Base-by-base conservation (phyloP, 2,888 invertebrate genomes). In the Ichneumoninae sp. region DNA sequence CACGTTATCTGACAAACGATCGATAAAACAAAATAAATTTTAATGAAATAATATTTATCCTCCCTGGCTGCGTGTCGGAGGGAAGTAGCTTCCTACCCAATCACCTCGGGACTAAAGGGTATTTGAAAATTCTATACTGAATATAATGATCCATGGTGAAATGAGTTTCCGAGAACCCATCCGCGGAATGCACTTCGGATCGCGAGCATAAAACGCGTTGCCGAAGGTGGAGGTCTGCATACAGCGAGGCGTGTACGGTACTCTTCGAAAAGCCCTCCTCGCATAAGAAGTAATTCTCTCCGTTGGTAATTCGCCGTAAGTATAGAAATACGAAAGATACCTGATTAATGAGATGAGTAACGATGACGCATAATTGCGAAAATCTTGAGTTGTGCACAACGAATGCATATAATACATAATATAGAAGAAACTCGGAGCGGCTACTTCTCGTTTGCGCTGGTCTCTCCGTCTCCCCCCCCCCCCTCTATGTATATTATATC, bases 281-380 rank as follows among this genome's bases (percentile, higher is more conserved):
- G 50, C 62, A 19, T 16, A 65, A 50, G 19, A 65, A 74, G 62
- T 50, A 65, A 62, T 74, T 50, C 62, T 26, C 26, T 16, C 13
- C 13, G 33, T 33, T 30, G 30, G 33, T n/a, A 62, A 62, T 62
- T 62, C 74, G 60, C 60, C 44, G 26, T 47, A 19, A 50, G 50
- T 65, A 65, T 66, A 36, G 62, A 75, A 62, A 75, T 65, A 74
- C 33, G 72, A 80, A 69, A 69, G 80, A 57, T 47, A 74, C 50
- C 66, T 80, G 75, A 86, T 88, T 88, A 87, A 88, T 85, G 65
- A 83, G 83, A 88, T 86, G 90, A 88, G 85, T 86, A 87, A 88
- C 70, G 76, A 76, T 66, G 81, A 81, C 90, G 85, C 80, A 80
- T 84, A 80, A 82, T 86, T 88, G 88, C 86, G 87, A 88, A 88